Percentiles rank a stretch among this genome's conserved stretches.
phyloP scores from a whole-genome alignment of 2,113 vertebrate genomes.

The Sclerurus mexicanus region DNA sequence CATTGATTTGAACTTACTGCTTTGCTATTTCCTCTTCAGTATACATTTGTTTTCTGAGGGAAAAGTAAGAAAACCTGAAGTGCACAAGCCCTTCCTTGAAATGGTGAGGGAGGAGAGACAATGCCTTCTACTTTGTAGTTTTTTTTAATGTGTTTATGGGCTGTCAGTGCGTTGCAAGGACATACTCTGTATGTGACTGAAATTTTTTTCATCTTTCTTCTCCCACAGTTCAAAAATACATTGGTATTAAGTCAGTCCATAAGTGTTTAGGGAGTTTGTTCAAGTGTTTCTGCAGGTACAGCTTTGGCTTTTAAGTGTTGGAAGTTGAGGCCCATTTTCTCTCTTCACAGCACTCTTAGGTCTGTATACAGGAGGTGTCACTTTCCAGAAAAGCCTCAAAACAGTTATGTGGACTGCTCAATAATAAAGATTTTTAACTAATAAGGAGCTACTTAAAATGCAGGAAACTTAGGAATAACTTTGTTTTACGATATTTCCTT shows the following conservation, averaged over 20 bases:
- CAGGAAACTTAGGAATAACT: not conserved
- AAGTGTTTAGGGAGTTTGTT: not conserved
- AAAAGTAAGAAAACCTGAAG: not conserved
- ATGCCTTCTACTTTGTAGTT: not conserved
- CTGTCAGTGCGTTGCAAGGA: not conserved
- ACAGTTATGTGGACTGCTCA: not conserved
- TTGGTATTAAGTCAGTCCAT: not conserved
- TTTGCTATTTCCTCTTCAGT: not conserved
- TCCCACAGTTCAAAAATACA: not conserved
- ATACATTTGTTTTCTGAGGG: not conserved
- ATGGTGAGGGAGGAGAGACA: not conserved
- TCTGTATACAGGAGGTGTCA: not conserved
- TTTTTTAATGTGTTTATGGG: not conserved
- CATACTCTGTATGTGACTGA: not conserved
- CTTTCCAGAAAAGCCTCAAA: not conserved
- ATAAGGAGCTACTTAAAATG: not conserved
- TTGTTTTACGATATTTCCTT: not conserved
- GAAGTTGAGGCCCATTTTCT: not conserved
- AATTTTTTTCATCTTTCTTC: not conserved
- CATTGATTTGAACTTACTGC: not conserved
- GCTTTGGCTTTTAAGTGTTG: not conserved
- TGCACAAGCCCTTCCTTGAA: not conserved
- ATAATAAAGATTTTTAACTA: not conserved
- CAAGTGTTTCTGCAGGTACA: not conserved
- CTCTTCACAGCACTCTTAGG: not conserved